These are phyloP conservation scores for Lepidurus apus DNA, from an alignment of 1,140 invertebrate species.

Conservation along the genomic window DNA sequence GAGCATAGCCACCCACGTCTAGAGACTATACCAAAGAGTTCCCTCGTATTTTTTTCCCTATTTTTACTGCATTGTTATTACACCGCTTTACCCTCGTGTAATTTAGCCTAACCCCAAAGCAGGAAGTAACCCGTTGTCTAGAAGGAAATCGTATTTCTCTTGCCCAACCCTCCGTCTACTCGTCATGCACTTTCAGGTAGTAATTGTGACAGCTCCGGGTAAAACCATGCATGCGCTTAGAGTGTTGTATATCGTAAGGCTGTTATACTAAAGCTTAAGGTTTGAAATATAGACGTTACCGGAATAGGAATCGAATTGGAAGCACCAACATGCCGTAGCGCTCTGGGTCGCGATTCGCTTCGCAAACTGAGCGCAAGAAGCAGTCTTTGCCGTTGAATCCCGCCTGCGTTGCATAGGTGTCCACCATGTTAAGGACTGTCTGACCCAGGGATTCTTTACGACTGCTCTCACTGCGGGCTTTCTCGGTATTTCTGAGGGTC, in stretches of 20 bases:
- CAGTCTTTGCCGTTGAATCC: conserved; percentile 29
- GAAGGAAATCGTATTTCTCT: conserved; percentile 5
- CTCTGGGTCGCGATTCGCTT: conserved; percentile 30
- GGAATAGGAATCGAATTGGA: conserved; percentile 27
- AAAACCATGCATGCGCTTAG: not conserved
- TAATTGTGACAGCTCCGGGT: not conserved
- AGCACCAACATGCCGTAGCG: conserved; percentile 28
- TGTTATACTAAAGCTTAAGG: not conserved
- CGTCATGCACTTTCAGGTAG: not conserved
- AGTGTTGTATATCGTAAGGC: not conserved
- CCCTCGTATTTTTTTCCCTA: not conserved
- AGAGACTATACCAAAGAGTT: not conserved
- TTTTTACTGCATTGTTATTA: not conserved
- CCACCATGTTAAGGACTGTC: not conserved
- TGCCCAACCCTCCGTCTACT: not conserved
- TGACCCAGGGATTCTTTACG: not conserved
- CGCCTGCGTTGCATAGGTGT: not conserved
- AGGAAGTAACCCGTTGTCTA: not conserved
- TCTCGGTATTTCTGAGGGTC: not conserved
- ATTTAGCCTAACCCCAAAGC: not conserved
- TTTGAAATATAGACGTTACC: conserved; percentile 4
- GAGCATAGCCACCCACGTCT: conserved; percentile 6
- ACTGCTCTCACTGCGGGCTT: not conserved
- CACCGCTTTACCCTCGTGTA: not conserved
- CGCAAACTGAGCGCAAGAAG: conserved; percentile 31